Conservation (phyloP, 2,797 vertebrate species). For the Alfaro cultratus region DNA sequence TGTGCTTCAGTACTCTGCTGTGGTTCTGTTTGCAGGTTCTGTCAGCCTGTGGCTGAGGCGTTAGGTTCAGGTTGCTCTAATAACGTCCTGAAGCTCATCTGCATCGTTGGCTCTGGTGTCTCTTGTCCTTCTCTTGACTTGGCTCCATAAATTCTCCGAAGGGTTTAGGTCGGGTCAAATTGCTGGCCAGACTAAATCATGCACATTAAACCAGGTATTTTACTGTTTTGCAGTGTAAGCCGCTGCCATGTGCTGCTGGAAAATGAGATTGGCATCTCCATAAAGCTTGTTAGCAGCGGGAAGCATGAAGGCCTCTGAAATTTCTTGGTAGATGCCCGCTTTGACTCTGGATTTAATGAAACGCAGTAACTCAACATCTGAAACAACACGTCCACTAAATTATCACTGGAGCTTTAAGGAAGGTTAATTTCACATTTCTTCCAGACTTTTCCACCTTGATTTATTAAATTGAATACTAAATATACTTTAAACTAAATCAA, state of each 20-base stretch:
- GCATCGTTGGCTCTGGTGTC: background rate
- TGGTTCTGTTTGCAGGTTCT: background rate
- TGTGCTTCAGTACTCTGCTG: background rate
- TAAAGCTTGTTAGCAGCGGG: background rate
- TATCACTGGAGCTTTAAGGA: background rate
- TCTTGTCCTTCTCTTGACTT: background rate
- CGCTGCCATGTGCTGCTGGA: background rate
- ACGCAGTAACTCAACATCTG: background rate
- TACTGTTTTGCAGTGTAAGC: background rate
- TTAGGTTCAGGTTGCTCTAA: background rate
- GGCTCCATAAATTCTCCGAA: background rate
- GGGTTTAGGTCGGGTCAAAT: background rate
- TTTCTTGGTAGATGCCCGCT: background rate
- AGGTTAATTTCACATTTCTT: background rate
- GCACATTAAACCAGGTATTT: background rate
- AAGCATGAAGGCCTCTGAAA: background rate
- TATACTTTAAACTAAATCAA: background rate
- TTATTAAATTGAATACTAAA: background rate
- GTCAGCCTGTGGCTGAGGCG: background rate
- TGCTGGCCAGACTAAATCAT: background rate
- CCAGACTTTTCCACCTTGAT: background rate
- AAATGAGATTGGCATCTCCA: background rate
- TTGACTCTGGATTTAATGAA: background rate
- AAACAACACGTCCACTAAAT: background rate
- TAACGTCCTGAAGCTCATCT: background rate